Evolutionary conservation across 2,888 invertebrate species (phyloP), one percentile per base, ranked within the genome.

Genomic region (Conistra vaccinii): DNA sequence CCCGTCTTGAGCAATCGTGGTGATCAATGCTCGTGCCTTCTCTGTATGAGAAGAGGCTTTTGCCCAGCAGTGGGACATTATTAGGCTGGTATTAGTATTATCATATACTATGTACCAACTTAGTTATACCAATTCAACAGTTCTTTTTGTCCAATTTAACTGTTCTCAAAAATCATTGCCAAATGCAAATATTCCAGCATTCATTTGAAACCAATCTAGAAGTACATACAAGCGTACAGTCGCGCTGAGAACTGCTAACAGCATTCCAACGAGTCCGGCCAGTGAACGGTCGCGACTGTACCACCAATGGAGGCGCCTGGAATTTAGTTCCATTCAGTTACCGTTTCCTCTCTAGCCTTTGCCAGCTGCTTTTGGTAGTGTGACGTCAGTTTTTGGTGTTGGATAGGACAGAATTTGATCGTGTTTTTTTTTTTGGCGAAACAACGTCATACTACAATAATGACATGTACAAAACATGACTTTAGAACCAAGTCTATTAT

Each of bases 301-400:
- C 89, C 88, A 87, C 88, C 86, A 90, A 90, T 89, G 90, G 90
- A 90, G 92, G 90, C 92, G 94, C 89, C 92, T 89, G 95, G 95
- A 96, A 96, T 96, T 96, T 93, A 95, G 95, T 95, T 95, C 95
- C 93, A 95, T 96, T 95, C 95, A 95, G 94, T 95, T 95, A 94
- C 92, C 93, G 93, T 93, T 95, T 94, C 95, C 94, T 93, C 94
- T 92, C 87, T 94, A 93, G 95, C 95, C 95, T 95, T 95, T 96
- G 94, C 93, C 94, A 94, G 95, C 93, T 95, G 94, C 90, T 93
- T 90, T 90, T 85, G 72, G 84, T 91, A 89, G 84, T 79, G 91
- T 90, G 81, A 83, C 93, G 80, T 89, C 65, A 53, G 12, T 76
- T 80, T 48, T 84, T 32, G 10, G n/a, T 26, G 1, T n/a, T 58